Conservation (phyloP, 1,140 invertebrate genomes). For the Calephelis nemesis region DNA sequence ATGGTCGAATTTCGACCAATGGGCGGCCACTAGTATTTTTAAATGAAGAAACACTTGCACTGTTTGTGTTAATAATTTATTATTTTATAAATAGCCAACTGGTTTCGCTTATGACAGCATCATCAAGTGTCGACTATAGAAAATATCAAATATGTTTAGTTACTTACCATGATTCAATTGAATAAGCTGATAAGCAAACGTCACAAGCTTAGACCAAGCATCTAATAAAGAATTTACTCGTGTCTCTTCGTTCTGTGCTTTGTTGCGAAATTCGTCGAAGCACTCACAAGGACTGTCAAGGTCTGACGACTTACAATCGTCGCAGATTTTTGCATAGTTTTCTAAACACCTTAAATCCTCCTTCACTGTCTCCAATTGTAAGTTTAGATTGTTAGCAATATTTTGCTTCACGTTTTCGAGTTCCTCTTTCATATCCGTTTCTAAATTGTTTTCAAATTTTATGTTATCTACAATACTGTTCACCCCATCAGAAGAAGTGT, state of each 20-base stretch:
- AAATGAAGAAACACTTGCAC: no score
- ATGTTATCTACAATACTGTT: conserved; percentile 40
- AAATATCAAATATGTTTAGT: neutral
- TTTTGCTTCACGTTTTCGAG: conserved; percentile 36
- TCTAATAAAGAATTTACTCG: conserved; percentile 28
- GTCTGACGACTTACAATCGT: conserved; percentile 30
- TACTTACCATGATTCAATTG: conserved; percentile 56
- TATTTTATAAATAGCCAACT: no score
- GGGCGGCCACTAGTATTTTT: no score
- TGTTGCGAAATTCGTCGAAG: neutral
- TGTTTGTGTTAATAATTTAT: no score
- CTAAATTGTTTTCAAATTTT: conserved; percentile 32
- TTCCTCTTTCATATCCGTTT: conserved; percentile 37
- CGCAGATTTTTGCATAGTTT: conserved; percentile 38
- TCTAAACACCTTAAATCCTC: conserved; percentile 51
- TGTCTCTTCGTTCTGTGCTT: conserved; percentile 12
- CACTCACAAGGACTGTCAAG: conserved; percentile 23
- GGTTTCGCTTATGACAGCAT: no score
- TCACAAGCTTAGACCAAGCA: conserved; percentile 58
- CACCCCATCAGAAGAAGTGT: conserved; percentile 19
- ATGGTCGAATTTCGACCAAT: no score
- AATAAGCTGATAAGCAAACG: conserved; percentile 58
- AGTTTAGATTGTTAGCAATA: conserved; percentile 50
- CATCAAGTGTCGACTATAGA: neutral
- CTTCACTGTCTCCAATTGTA: conserved; percentile 47